Conservation (phyloP, 2,113 vertebrate genomes). For the Mesitornis unicolor region DNA sequence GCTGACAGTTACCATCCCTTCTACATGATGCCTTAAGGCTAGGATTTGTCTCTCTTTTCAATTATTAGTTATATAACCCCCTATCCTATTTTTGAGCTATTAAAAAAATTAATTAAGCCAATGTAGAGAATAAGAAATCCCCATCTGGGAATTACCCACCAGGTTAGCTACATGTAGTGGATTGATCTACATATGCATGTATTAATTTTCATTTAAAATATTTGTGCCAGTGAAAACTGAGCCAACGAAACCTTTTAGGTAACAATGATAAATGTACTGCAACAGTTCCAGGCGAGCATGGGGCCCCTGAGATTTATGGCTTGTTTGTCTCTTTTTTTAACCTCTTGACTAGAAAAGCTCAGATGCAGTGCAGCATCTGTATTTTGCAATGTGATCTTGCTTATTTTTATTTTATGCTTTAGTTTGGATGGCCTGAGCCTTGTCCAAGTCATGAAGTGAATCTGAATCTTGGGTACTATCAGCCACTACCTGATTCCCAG, state of each 20-base stretch:
- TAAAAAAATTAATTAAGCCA: neutral
- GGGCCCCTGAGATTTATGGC: neutral
- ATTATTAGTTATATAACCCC: conserved; percentile 50
- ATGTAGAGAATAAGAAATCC: neutral
- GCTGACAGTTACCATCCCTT: conserved; percentile 33
- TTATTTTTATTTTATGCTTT: neutral
- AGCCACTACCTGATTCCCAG: neutral
- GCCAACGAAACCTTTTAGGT: neutral
- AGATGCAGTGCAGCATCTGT: neutral
- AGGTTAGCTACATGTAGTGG: neutral
- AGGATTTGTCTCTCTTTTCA: conserved; percentile 46
- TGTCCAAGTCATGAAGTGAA: neutral
- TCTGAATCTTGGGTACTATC: neutral
- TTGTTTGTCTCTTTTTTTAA: neutral
- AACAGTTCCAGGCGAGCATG: neutral
- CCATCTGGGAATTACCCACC: neutral
- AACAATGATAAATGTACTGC: conserved; percentile 38
- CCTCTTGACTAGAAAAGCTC: neutral
- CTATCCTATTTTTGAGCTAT: conserved; percentile 19
- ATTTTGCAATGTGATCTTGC: neutral
- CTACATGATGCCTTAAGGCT: neutral
- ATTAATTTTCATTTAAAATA: conserved; percentile 10
- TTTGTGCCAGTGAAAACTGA: neutral
- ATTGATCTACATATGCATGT: neutral
- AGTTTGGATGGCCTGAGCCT: neutral